Conservation (phyloP, 2,797 vertebrate species). For the Nothura maculosa region DNA sequence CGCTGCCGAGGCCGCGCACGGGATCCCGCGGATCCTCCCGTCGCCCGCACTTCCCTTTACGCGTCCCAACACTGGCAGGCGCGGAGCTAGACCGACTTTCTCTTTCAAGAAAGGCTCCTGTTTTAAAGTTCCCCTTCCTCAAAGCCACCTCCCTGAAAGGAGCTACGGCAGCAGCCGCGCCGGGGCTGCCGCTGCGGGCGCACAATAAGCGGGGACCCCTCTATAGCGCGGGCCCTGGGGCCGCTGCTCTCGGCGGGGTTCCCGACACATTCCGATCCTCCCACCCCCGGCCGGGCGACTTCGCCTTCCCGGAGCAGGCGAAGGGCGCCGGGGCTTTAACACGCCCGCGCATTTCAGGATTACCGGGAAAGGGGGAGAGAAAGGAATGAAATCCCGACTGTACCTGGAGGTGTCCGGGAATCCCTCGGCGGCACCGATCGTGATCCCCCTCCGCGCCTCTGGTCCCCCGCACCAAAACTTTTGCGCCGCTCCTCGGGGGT, state of each 20-base stretch:
- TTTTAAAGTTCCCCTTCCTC: constrained; percentile 49
- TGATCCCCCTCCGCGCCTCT: constrained; percentile 63
- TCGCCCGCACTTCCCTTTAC: background rate
- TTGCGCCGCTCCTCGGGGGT: constrained; percentile 28
- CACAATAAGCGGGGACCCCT: no score
- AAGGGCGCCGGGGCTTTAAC: background rate
- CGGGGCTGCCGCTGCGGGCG: background rate
- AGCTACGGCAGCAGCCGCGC: no score
- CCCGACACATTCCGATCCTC: no score
- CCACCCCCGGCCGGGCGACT: constrained; percentile 17
- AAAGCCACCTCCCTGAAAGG: background rate
- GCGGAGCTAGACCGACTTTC: background rate
- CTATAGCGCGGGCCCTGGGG: no score
- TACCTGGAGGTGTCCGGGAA: constrained; percentile 62
- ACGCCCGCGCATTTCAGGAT: background rate
- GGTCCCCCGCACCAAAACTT: constrained; percentile 73
- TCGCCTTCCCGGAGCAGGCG: background rate
- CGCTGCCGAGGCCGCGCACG: background rate
- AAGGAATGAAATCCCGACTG: background rate
- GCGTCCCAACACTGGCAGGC: background rate
- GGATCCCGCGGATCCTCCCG: background rate
- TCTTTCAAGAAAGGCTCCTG: background rate
- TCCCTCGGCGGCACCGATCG: constrained; percentile 55
- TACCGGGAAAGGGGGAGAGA: background rate
- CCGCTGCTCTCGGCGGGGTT: no score